phyloP scores from a whole-genome alignment of 2,113 vertebrate genomes.

The Platanista minor region DNA sequence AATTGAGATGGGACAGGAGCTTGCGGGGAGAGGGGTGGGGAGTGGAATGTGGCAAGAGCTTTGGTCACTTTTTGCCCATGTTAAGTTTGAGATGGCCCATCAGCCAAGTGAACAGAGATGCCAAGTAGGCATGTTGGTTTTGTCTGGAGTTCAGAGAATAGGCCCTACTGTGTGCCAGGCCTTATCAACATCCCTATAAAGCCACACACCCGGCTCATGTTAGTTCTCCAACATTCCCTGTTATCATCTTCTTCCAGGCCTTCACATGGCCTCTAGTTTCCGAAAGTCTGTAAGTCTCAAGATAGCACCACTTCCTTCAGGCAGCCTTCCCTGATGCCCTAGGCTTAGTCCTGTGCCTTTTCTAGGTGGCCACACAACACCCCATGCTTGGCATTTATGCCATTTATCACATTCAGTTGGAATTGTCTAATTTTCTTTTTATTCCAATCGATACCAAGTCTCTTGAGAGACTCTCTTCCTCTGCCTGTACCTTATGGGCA shows the following conservation, averaged over 20 bases:
- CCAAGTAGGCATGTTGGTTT: fast-evolving
- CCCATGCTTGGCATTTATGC: neutral
- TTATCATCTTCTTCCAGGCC: neutral
- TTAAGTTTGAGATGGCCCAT: too few species aligned
- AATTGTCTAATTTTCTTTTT: neutral
- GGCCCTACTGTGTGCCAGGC: fast-evolving
- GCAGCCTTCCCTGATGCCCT: neutral
- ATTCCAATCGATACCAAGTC: fast-evolving
- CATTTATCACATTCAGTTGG: too few species aligned
- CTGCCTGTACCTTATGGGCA: fast-evolving
- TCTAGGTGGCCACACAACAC: too few species aligned
- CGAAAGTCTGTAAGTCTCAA: neutral
- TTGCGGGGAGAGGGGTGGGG: neutral
- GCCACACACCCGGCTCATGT: too few species aligned
- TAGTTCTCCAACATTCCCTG: fast-evolving
- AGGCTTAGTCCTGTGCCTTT: neutral
- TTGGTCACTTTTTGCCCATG: fast-evolving
- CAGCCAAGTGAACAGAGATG: fast-evolving
- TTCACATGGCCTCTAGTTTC: neutral
- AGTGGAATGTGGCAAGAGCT: fast-evolving
- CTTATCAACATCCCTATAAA: fast-evolving
- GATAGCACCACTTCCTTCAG: neutral
- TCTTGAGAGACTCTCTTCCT: neutral
- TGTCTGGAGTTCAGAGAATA: neutral
- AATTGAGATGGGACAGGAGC: fast-evolving